Base-by-base conservation (phyloP, 1,140 invertebrate genomes). In the Cepaea nemoralis region DNA sequence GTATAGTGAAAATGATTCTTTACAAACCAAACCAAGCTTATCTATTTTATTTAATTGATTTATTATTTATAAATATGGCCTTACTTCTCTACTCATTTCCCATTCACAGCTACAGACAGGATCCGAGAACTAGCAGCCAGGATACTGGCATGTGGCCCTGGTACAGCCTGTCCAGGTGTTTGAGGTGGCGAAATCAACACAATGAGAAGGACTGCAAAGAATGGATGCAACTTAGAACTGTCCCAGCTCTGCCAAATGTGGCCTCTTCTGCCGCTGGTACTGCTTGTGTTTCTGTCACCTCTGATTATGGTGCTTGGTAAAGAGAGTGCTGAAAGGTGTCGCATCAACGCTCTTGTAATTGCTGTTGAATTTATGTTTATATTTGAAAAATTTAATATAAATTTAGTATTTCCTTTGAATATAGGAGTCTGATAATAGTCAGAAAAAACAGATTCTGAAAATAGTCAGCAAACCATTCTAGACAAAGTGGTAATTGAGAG, bases 51-150 rank as follows among this genome's bases (percentile, higher is more conserved):
- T 14, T 45, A 8, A 45, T 45, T 19, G 8, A 45, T 19, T 45
- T 45, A 59, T 80, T 37, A 42, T 33, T 80, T 35, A 16, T 24
- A 35, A 35, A 35, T 59, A 75, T 66, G 22, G 55, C 78, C 33
- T 37, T 70, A 27, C 37, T 55, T 77, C 50, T 14, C 50, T 22
- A 2, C 22, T 22, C 50, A 55, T 55, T 24, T 55, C 8, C 50
- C 50, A 3, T 55, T 24, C 3, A 22, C 16, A 6, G 6, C 69
- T 37, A 39, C 27, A 39, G 35, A 24, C 16, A 35, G 10, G 22
- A 39, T 24, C 40, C 10, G 2, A 3, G 22, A 12, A 40, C 35
- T 70, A 22, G 35, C 40, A 70, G n/a, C 69, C 19, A 40, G 24
- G 24, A 40, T 1, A 22, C 69, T 42, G 39, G 35, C 22, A 70